Conservation (phyloP, 2,113 vertebrate species). For the Lagopus muta region DNA sequence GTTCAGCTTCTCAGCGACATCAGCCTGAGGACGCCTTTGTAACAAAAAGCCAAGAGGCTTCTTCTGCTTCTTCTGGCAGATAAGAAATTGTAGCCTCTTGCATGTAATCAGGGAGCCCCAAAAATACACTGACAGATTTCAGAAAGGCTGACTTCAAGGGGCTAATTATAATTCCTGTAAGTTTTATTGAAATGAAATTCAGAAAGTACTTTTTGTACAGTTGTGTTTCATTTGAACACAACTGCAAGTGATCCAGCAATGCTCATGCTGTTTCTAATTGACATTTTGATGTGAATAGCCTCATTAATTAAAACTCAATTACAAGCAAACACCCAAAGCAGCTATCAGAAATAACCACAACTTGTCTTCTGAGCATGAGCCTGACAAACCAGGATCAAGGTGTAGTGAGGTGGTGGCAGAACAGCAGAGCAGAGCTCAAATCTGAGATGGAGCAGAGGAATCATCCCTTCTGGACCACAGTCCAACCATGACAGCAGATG, state of each 20-base stretch:
- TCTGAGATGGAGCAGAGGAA: background rate
- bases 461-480: background rate
- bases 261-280: background rate
- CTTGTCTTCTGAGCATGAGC: background rate
- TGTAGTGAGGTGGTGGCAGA: background rate
- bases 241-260: background rate
- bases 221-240: background rate
- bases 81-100: background rate
- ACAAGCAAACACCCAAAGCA: background rate
- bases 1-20: background rate
- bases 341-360: background rate
- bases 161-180: background rate
- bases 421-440: accelerated
- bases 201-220: background rate
- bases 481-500: background rate
- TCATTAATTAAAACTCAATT: background rate
- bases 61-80: background rate
- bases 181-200: background rate
- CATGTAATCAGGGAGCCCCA: background rate
- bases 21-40: background rate
- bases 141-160: background rate
- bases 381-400: background rate
- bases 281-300: background rate
- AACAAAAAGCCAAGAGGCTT: background rate
- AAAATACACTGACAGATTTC: background rate